phyloP scores from a whole-genome alignment of 2,888 invertebrate species.

The Agrotis ipsilon region DNA sequence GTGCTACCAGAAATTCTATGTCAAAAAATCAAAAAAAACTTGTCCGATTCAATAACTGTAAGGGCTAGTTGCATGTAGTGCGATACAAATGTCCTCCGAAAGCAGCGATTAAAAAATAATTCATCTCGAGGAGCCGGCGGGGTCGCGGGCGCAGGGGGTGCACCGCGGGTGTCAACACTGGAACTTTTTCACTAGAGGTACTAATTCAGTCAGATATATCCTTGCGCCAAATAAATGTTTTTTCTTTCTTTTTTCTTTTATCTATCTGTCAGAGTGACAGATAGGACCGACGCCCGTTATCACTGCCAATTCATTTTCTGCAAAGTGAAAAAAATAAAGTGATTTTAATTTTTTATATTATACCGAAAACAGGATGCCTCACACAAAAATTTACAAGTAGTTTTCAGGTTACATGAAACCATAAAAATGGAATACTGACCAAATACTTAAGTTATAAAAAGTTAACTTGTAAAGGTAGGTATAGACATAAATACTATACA shows the following conservation, averaged over 20 bases:
- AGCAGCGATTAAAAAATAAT: slow-evolving; percentile 58
- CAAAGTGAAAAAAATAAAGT: background rate
- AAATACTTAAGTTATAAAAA: too few relatives aligned
- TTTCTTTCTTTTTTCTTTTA: too few relatives aligned
- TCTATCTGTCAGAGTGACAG: slow-evolving; percentile 3
- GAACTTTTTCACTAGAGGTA: slow-evolving; percentile 66
- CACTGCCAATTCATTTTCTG: slow-evolving; percentile 18
- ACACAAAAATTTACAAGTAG: too few relatives aligned
- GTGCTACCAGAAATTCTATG: background rate
- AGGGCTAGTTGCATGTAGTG: slow-evolving; percentile 9
- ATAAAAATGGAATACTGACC: too few relatives aligned
- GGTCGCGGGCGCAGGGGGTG: background rate
- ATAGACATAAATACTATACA: background rate
- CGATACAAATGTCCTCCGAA: slow-evolving; percentile 44
- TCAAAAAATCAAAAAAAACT: background rate
- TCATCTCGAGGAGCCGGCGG: slow-evolving; percentile 33
- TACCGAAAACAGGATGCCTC: too few relatives aligned
- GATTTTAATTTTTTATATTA: too few relatives aligned
- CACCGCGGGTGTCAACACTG: slow-evolving; percentile 56
- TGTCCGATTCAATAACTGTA: slow-evolving; percentile 12
- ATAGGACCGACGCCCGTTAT: slow-evolving; percentile 21
- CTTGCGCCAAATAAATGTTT: too few relatives aligned
- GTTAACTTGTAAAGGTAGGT: background rate
- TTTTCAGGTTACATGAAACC: too few relatives aligned
- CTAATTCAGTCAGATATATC: too few relatives aligned